phyloP scores from a whole-genome alignment of 1,140 invertebrate genomes.

The Coboldia fuscipes region DNA sequence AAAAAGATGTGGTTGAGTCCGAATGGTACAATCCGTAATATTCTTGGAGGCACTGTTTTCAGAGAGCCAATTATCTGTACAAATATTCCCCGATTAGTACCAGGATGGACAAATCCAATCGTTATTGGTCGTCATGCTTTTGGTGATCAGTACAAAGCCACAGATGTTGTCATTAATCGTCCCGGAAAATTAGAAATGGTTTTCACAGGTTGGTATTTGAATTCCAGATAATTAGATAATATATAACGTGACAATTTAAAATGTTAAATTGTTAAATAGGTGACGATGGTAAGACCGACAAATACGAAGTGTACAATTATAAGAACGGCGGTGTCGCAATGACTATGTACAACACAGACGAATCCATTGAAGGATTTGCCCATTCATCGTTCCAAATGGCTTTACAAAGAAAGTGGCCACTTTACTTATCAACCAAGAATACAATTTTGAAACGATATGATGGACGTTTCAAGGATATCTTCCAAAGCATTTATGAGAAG shows the following conservation, averaged over 20 bases:
- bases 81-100: slow-evolving; percentile 69
- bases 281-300: slow-evolving; percentile 32
- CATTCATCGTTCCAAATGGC: slow-evolving; percentile 71
- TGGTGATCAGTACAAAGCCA: slow-evolving; percentile 81
- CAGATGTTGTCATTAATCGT: slow-evolving; percentile 51
- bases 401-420: slow-evolving; percentile 57
- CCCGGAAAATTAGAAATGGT: slow-evolving; percentile 34
- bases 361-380: slow-evolving; percentile 63
- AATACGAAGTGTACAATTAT: slow-evolving; percentile 43
- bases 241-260: not conserved
- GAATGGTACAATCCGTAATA: slow-evolving; percentile 81
- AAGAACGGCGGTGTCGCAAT: slow-evolving; percentile 54
- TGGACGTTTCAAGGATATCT: slow-evolving; percentile 84
- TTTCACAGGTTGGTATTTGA: slow-evolving; percentile 1
- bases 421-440: slow-evolving; percentile 80
- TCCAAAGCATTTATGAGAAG: slow-evolving; percentile 70
- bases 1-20: slow-evolving; percentile 88
- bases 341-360: slow-evolving; percentile 81
- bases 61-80: slow-evolving; percentile 76
- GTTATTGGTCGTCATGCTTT: slow-evolving; percentile 76
- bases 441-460: slow-evolving; percentile 81
- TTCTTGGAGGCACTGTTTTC: slow-evolving; percentile 77
- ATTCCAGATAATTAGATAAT: not conserved
- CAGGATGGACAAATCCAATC: slow-evolving; percentile 63
- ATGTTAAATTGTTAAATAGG: slow-evolving; percentile 15